Evolutionary conservation across 1,140 invertebrate species (phyloP), one percentile per base, ranked within the genome.

Genomic region (Papilio xuthus): DNA sequence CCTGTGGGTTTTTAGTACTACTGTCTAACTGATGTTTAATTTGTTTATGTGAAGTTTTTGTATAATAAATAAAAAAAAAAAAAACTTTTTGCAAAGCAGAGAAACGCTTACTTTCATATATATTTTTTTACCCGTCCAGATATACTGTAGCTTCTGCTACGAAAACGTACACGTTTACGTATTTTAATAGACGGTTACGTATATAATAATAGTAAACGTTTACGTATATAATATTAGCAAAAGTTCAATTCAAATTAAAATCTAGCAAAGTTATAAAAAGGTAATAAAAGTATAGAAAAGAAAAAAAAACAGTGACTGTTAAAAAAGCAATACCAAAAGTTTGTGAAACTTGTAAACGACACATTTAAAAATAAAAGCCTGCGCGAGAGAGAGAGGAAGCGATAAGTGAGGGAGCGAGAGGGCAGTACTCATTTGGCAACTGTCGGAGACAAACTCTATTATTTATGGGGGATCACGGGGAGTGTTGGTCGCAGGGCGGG

Each of bases 391-490:
- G 85, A 79, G 73, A 75, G 50, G 76, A 13, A 56, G 53, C n/a
- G 56, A 18, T 23, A 37, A 7, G 44, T 15, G 80, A 28, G 78
- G 9, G 80, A 85, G 28, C 15, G 82, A 75, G 86, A 83, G 13
- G 56, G 83, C 26, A 26, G 63, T 84, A 84, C 75, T 90, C 83
- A 90, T 91, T 91, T 88, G 82, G 88, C 83, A 80, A 83, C 79
- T 90, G 89, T 90, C 88, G 89, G 74, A 63, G 53, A 81, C 89
- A 90, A 80, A 63, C 82, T 88, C 85, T 85, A 89, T 89, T 88
- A 89, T 88, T 89, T 88, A 89, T 88, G 78, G 82, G 78, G 63
- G 67, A 78, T 78, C 44, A 80, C 79, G 73, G 70, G 23, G 44
- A 47, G 12, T 0, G 44, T 1, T 2, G 3, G 50, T 53, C 18